Evolutionary conservation across 2,797 vertebrate genomes (phyloP).

Genomic region (Chelidonichthys spinosus): DNA sequence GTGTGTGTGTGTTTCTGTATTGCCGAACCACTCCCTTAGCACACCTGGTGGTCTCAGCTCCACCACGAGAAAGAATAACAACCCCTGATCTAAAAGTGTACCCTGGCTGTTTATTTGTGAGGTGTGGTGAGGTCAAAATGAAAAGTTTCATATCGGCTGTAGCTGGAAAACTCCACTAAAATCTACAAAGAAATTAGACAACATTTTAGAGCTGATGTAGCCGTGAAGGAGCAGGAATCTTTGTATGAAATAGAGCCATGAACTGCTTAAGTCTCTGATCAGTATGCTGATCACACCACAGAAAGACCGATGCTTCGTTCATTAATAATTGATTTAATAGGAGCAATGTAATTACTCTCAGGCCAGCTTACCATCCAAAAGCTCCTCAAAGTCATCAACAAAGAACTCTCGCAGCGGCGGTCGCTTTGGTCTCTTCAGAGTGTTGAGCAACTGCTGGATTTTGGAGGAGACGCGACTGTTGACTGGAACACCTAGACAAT

Average conservation of each 20-base stretch:
- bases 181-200: not conserved
- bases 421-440: slow-evolving; percentile 95
- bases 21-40: slow-evolving; percentile 49
- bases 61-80: slow-evolving; percentile 40
- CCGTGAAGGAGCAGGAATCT: not conserved
- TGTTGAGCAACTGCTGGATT: slow-evolving; percentile 98
- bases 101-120: slow-evolving; percentile 33
- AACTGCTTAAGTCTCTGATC: slow-evolving; percentile 4
- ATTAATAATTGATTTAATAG: slow-evolving; percentile 44
- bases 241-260: not conserved
- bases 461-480: slow-evolving; percentile 97
- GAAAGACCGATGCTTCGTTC: slow-evolving; percentile 3
- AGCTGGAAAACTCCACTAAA: slow-evolving; percentile 9
- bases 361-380: slow-evolving; percentile 90
- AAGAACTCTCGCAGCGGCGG: slow-evolving; percentile 96
- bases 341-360: slow-evolving; percentile 38
- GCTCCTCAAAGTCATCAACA: slow-evolving; percentile 95
- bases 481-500: slow-evolving; percentile 91
- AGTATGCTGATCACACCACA: slow-evolving; percentile 13
- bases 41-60: slow-evolving; percentile 61
- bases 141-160: slow-evolving; percentile 8
- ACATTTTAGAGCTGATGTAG: not conserved
- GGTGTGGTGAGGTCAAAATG: slow-evolving; percentile 25
- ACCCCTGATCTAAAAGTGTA: slow-evolving; percentile 46
- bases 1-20: slow-evolving; percentile 31